Evolutionary conservation across 2,888 invertebrate species (phyloP), one percentile per base, ranked within the genome.

Genomic region (Parnassius glacialis): DNA sequence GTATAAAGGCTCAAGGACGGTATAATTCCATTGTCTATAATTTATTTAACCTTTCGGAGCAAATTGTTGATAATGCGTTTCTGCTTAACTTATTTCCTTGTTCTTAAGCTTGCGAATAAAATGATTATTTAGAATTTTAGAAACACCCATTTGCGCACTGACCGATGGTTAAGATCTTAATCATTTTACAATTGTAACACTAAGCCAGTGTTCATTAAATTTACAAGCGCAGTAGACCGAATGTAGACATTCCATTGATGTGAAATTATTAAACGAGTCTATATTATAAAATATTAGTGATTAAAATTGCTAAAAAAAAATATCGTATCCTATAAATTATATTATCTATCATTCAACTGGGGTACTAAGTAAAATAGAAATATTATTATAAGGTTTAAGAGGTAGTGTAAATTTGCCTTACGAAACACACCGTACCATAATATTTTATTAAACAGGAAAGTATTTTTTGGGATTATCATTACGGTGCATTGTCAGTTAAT

Each of bases 101-200:
- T 52, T 63, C 54, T 34, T 20, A 43, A 51, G 52, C 55, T 52
- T 52, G 51, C 11, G 10, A 34, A 44, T 52, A 54, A 34, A 56
- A 63, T 59, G 16, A 52, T 63, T 63, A 63, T 56, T 63, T 63
- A 56, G 63, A 47, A 59, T 59, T 63, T 63, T 48, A 63, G 63
- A 57, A 61, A 63, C 56, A 63, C 50, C 47, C 55, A 48, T 56
- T 63, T 52, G 52, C 47, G 58, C 51, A 59, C 52, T 51, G 45
- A 52, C 41, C 62, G 53, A 62, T 43, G 54, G 16, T 42, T 58
- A 42, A 55, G 63, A 63, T 63, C 59, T 63, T 63, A 63, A 63
- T 63, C 63, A 56, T 48, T 52, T n/a, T 11, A 41, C 59, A 59
- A 63, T 56, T 59, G 63, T 63, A 63, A 52, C 48, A 56, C 59